Evolutionary conservation across 64 coral and sea anemone genomes (phyloP).

Genomic region (Actinia equina): DNA sequence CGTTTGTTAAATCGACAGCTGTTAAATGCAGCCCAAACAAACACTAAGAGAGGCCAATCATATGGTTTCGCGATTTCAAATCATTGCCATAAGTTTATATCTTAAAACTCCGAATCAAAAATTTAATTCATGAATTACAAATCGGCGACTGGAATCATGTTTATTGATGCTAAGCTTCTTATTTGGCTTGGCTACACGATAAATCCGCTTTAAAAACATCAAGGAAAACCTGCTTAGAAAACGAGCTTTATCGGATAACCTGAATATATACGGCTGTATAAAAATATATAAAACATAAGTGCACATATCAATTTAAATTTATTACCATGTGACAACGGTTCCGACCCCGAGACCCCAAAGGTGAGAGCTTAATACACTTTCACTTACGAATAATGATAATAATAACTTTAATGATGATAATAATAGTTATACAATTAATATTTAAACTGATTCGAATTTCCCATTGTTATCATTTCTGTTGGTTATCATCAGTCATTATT

Average conservation of each 20-base stretch:
- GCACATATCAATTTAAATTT: neutral
- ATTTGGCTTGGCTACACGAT: neutral
- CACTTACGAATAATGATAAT: too few relatives aligned
- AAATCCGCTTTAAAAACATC: neutral
- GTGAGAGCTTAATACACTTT: too few relatives aligned
- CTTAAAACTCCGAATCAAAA: neutral
- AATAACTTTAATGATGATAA: too few relatives aligned
- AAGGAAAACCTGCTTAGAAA: neutral
- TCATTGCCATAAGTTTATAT: neutral
- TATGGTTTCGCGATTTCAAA: neutral
- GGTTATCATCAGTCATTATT: too few relatives aligned
- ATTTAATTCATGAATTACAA: neutral
- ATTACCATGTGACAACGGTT: too few relatives aligned
- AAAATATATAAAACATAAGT: neutral
- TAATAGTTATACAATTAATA: too few relatives aligned
- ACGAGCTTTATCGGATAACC: neutral
- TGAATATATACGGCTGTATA: neutral
- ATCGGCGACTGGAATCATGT: neutral
- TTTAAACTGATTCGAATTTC: too few relatives aligned
- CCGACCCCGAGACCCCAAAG: too few relatives aligned
- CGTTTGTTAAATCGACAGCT: constrained; percentile 5
- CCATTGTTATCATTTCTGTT: too few relatives aligned
- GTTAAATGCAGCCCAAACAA: neutral
- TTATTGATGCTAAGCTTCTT: neutral
- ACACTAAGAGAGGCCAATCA: neutral